Conservation (phyloP, 2,113 vertebrate species). For the Chunga burmeisteri region DNA sequence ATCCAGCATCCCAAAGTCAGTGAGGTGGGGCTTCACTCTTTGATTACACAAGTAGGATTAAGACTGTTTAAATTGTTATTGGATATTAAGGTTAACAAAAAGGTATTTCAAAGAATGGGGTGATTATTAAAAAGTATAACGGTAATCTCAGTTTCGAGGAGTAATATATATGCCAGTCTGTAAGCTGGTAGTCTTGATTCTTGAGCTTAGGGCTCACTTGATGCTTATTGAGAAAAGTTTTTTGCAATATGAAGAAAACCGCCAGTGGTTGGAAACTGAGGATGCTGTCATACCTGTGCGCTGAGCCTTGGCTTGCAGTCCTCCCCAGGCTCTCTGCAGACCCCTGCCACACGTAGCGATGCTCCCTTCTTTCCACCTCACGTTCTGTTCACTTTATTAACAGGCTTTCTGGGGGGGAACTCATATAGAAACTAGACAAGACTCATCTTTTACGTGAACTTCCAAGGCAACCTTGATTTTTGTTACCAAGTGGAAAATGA, state of each 20-base stretch:
- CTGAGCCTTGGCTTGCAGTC: neutral
- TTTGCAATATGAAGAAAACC: neutral
- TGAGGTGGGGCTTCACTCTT: neutral
- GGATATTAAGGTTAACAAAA: neutral
- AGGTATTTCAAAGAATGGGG: neutral
- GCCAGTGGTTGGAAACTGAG: neutral
- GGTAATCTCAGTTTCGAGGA: neutral
- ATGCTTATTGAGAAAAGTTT: neutral
- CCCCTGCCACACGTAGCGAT: rapidly evolving
- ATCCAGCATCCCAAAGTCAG: neutral
- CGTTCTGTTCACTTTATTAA: neutral
- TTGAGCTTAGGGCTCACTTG: neutral
- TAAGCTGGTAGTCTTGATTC: neutral
- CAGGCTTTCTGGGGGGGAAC: neutral
- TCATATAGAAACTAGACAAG: neutral
- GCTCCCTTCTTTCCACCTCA: neutral
- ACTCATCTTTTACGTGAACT: neutral
- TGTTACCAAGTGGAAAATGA: neutral
- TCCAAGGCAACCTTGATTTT: neutral
- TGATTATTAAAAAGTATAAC: neutral
- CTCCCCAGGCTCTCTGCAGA: neutral
- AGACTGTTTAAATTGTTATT: neutral
- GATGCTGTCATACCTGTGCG: rapidly evolving
- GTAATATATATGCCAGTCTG: neutral
- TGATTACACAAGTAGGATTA: neutral